phyloP scores from a whole-genome alignment of 2,888 invertebrate genomes.

The Ormia ochracea region DNA sequence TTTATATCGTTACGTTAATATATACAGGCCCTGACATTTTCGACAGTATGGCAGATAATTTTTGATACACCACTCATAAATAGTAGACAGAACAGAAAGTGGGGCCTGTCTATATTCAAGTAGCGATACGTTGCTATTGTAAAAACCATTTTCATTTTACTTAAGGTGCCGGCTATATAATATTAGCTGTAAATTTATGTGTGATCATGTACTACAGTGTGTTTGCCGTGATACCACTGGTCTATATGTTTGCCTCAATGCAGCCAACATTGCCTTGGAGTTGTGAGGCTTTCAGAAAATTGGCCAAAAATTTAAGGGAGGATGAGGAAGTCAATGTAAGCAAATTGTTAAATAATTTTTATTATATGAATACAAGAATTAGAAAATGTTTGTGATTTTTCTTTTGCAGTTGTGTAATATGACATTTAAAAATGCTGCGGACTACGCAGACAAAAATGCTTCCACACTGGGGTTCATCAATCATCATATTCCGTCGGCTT shows the following conservation, averaged over 20 bases:
- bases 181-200: slow-evolving; percentile 86
- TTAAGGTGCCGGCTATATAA: slow-evolving; percentile 90
- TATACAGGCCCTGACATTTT: no score
- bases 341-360: no score
- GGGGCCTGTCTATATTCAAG: no score
- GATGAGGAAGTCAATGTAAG: slow-evolving; percentile 53
- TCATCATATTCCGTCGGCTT: slow-evolving; percentile 67
- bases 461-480: slow-evolving; percentile 8
- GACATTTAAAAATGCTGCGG: slow-evolving; percentile 16
- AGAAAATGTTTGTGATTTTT: no score
- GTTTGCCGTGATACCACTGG: slow-evolving; percentile 87
- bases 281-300: slow-evolving; percentile 79
- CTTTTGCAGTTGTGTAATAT: slow-evolving; percentile 33
- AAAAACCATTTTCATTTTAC: not conserved
- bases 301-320: slow-evolving; percentile 53
- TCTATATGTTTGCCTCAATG: slow-evolving; percentile 86
- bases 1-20: no score
- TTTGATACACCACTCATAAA: no score
- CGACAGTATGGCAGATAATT: no score
- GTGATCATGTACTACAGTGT: slow-evolving; percentile 88
- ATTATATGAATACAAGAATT: no score
- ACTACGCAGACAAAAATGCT: not conserved
- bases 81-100: no score
- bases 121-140: no score
- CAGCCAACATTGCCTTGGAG: slow-evolving; percentile 86